Conservation (phyloP, 2,113 vertebrate species). For the Kryptolebias marmoratus region DNA sequence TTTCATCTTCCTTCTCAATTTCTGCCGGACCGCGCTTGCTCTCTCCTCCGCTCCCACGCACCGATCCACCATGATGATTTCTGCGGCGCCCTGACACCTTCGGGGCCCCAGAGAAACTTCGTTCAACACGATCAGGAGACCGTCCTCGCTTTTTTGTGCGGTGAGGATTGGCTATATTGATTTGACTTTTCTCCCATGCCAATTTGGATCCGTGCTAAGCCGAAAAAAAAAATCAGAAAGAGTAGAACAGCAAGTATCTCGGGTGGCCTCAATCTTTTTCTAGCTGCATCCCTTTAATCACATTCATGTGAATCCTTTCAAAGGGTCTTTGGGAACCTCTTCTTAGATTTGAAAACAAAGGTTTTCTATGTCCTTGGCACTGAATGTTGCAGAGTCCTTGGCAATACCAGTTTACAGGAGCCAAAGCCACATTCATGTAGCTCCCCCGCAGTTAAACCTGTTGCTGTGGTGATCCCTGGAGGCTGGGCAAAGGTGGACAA, state of each 20-base stretch:
- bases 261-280: not conserved
- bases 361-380: conserved; percentile 27
- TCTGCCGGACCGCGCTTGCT: not conserved
- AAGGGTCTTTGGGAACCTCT: too few species aligned
- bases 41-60: conserved; percentile 11
- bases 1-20: conserved; percentile 1
- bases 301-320: not conserved
- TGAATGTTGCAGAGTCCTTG: not conserved
- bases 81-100: conserved; percentile 19
- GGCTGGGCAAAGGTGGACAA: conserved; percentile 58
- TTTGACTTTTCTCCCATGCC: conserved; percentile 14
- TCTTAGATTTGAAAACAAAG: not conserved
- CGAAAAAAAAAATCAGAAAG: conserved; percentile 13
- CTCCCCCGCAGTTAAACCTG: conserved; percentile 67
- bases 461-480: conserved; percentile 56
- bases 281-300: conserved; percentile 6
- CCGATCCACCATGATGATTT: not conserved
- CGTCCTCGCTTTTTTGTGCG: conserved; percentile 3
- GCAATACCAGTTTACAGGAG: conserved; percentile 37
- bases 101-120: conserved; percentile 20
- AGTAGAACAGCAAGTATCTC: not conserved
- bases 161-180: conserved; percentile 15
- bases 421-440: conserved; percentile 55
- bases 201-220: conserved; percentile 17
- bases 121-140: conserved; percentile 15